Base-by-base conservation (phyloP, 2,797 vertebrate species). In the Serranus cabrilla region DNA sequence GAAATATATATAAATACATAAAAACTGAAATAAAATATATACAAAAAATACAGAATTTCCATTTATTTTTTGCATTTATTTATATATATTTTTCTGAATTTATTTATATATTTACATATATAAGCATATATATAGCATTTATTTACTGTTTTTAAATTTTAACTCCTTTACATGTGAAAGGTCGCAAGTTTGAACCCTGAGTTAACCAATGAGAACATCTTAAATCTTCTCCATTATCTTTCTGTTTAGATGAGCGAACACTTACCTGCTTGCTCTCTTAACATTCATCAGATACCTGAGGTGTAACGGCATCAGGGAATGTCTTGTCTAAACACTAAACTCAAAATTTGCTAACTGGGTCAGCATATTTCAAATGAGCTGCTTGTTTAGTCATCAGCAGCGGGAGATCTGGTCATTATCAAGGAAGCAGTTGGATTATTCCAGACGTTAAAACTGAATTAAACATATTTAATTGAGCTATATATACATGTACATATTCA, bases 231-330 rank as follows among this genome's bases (percentile, higher is more conserved):
- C n/a, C n/a, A n/a, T n/a, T n/a, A n/a, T n/a, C n/a, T n/a, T n/a
- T n/a, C n/a, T 64, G 68, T 67, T 67, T 46, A 25, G 54, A 63
- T 45, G 23, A 13, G 3, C 5, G 34, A 83, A 71, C 31, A 73
- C 40, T 62, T 16, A 51, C 58, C 39, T 23, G 23, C 34, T 34
- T 31, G 8, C 31, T 65, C 50, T 2, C 17, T 65, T 9, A 45
- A 27, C 45, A 55, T 55, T 13, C 2, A 13, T 14, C 18, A 51
- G 40, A 72, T 55, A 18, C 52, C 68, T 42, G 6, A 42, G 6
- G 23, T 27, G 50, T 50, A 66, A 76, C 56, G 51, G 42, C 50
- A 66, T 55, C 14, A 7, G 49, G 34, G 47, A 69, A 55, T 51
- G 34, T 56, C 25, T 52, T 46, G 25, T 63, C 10, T 49, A 60